Conservation (phyloP, 1,140 invertebrate species). For the Holotrichia oblita region DNA sequence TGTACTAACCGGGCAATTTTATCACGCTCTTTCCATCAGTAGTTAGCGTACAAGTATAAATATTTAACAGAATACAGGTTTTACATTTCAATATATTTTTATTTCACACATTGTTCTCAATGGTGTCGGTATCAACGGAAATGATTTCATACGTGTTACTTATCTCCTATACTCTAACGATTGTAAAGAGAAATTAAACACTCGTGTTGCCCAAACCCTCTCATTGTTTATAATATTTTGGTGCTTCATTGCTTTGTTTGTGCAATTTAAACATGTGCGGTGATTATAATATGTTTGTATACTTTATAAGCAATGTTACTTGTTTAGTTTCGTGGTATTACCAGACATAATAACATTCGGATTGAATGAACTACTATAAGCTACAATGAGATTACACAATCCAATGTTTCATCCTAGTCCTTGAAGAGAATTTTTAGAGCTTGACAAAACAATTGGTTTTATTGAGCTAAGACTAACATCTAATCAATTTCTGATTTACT, state of each 20-base stretch:
- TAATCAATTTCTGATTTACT: no score
- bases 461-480: no score
- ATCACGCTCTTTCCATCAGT: no score
- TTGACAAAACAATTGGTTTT: no score
- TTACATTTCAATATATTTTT: neutral
- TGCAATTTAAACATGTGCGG: neutral
- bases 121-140: neutral
- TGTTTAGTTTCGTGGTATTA: no score
- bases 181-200: neutral
- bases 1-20: no score
- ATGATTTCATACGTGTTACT: neutral
- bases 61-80: neutral
- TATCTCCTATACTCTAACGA: neutral
- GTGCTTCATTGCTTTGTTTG: neutral
- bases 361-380: neutral
- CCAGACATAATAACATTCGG: no score
- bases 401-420: no score
- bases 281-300: neutral
- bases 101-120: neutral
- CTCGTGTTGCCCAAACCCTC: neutral
- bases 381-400: neutral
- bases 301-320: no score
- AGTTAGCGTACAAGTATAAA: no score
- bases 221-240: neutral
- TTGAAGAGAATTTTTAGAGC: no score